Conservation (phyloP, 2,797 vertebrate genomes). For the Pangasius macronema region DNA sequence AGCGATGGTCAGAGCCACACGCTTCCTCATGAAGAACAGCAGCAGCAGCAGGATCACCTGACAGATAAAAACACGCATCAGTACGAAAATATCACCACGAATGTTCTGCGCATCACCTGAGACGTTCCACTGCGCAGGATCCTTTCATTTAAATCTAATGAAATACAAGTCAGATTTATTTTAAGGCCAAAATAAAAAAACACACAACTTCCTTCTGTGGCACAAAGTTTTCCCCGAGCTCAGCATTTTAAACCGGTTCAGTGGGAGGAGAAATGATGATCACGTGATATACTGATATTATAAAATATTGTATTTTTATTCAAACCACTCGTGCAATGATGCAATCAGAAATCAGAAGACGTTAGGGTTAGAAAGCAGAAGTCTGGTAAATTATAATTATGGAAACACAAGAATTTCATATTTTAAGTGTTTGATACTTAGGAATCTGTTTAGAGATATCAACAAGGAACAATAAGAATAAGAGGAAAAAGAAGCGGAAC, state of each 20-base stretch:
- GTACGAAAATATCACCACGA: not conserved
- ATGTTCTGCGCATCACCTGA: not conserved
- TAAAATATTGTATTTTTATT: too few species aligned
- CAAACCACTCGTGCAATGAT: not conserved
- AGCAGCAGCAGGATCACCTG: constrained; percentile 90
- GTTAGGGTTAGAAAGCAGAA: too few species aligned
- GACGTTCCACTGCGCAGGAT: too few species aligned
- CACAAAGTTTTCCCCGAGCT: not conserved
- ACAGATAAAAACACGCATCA: not conserved
- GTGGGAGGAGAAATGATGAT: not conserved
- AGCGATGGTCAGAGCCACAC: constrained; percentile 93
- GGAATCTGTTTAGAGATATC: not conserved
- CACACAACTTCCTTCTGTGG: too few species aligned
- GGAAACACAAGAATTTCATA: not conserved
- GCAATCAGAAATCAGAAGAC: not conserved
- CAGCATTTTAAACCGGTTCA: not conserved
- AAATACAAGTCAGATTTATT: not conserved
- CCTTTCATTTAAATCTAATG: too few species aligned
- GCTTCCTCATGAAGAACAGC: constrained; percentile 94
- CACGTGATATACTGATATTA: not conserved
- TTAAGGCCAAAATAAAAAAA: not conserved
- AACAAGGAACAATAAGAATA: not conserved
- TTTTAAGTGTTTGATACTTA: not conserved
- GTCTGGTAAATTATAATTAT: not conserved
- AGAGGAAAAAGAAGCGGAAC: not conserved